phyloP scores from a whole-genome alignment of 2,113 vertebrate genomes.

The Mormyrus iriodes region DNA sequence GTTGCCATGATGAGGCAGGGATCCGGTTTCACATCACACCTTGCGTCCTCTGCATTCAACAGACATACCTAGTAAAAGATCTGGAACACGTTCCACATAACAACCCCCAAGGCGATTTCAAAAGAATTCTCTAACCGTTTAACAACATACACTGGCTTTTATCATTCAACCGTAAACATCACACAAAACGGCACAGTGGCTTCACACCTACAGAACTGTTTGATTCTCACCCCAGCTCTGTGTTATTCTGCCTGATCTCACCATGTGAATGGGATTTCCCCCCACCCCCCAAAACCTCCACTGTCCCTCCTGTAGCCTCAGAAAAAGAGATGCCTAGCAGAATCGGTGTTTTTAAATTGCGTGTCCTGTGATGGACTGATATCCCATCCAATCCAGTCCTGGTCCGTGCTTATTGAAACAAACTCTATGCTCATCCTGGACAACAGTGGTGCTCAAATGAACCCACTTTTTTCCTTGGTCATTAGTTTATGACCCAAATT shows the following conservation, averaged over 20 bases:
- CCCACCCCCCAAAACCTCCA: neutral
- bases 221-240: neutral
- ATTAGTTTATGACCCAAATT: neutral
- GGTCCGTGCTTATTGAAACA: neutral
- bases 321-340: neutral
- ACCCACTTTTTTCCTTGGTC: neutral
- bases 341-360: neutral
- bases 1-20: neutral
- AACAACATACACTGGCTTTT: neutral
- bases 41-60: neutral
- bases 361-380: neutral
- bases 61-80: neutral
- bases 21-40: neutral
- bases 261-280: neutral
- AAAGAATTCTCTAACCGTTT: neutral
- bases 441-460: neutral
- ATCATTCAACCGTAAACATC: neutral
- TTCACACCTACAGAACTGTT: neutral
- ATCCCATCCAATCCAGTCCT: neutral
- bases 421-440: neutral
- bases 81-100: neutral
- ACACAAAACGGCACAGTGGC: neutral
- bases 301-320: neutral
- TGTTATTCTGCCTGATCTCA: neutral
- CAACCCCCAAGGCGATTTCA: neutral